These are phyloP conservation scores for Neodon shergylaensis DNA, from an alignment of 2,113 vertebrate genomes.

Conservation along the genomic window DNA sequence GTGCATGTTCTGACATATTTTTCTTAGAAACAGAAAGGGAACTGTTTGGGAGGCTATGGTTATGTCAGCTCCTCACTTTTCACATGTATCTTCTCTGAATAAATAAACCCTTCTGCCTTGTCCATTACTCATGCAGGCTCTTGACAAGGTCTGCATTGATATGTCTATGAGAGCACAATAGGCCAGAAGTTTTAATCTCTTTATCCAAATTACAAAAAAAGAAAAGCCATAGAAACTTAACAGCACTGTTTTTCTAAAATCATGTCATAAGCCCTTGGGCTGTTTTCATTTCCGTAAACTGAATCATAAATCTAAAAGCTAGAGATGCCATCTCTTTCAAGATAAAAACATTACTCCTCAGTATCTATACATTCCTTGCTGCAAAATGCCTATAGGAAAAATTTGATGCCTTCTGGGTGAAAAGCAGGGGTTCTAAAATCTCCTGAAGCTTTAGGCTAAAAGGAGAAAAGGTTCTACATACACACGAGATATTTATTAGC, in stretches of 20 bases:
- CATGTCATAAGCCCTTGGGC: background rate
- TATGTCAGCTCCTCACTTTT: background rate
- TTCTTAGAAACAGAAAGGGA: background rate
- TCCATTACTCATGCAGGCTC: background rate
- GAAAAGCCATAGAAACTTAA: background rate
- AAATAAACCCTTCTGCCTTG: background rate
- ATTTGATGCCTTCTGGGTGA: background rate
- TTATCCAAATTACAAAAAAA: background rate
- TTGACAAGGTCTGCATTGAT: background rate
- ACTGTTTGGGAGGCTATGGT: background rate
- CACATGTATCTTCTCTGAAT: background rate
- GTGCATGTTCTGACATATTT: background rate
- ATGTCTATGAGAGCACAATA: background rate
- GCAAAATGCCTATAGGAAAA: background rate
- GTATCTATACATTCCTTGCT: background rate
- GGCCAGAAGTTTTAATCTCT: background rate
- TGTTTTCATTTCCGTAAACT: background rate
- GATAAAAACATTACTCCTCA: background rate
- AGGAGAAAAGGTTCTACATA: background rate
- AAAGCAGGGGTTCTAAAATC: background rate
- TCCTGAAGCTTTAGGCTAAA: background rate
- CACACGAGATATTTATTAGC: slow-evolving; percentile 2
- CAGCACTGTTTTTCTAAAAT: slow-evolving; percentile 4
- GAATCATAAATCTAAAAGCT: background rate
- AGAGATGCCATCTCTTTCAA: background rate